Conservation (phyloP, 2,888 invertebrate genomes). For the Metacarcinus magister region DNA sequence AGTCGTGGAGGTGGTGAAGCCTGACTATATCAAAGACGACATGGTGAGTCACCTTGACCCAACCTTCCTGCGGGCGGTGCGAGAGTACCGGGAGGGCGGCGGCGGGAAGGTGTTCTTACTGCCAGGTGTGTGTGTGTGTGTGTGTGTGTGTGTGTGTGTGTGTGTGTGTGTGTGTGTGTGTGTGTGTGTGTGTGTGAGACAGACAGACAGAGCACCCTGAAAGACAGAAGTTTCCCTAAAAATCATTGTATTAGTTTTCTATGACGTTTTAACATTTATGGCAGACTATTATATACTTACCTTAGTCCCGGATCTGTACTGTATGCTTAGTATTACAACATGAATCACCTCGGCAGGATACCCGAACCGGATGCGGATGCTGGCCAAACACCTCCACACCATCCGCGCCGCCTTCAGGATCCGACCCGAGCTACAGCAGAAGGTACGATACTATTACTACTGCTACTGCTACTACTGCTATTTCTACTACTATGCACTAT, state of each 20-base stretch:
- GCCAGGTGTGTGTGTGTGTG: neutral
- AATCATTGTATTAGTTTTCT: neutral
- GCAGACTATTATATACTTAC: neutral
- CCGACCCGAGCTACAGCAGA: conserved; percentile 41
- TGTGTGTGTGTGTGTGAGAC: no score
- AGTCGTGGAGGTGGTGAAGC: conserved; percentile 42
- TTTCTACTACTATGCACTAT: neutral
- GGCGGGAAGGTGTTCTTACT: conserved; percentile 50
- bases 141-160: no score
- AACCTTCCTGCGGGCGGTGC: conserved; percentile 54
- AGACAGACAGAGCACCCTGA: neutral
- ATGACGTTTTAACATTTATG: neutral
- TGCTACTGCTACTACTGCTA: conserved; percentile 9
- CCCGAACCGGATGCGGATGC: conserved; percentile 70
- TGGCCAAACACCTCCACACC: conserved; percentile 55
- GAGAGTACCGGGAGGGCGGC: conserved; percentile 21
- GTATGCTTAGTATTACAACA: neutral
- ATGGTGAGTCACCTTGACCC: conserved; percentile 72
- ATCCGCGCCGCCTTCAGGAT: conserved; percentile 60
- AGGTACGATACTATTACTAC: conserved; percentile 39
- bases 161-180: no score
- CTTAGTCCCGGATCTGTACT: neutral
- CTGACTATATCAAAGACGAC: conserved; percentile 73
- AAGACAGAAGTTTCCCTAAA: neutral
- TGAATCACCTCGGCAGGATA: conserved; percentile 63